Conservation (phyloP, 2,113 vertebrate species). For the Telmatochromis brachygnathus region DNA sequence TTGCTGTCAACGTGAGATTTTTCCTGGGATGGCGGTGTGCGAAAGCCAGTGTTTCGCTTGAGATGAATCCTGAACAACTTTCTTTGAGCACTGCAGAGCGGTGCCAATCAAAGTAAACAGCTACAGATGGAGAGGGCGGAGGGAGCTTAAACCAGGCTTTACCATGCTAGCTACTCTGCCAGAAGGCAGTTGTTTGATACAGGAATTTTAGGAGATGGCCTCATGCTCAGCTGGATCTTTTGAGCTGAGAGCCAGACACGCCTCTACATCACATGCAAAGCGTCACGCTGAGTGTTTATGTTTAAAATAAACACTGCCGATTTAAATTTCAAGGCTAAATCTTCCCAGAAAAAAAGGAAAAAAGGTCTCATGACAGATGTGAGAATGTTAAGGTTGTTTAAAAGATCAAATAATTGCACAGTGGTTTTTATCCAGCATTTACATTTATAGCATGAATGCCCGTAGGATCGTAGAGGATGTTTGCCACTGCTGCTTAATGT, state of each 20-base stretch:
- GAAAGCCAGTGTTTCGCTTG: background rate
- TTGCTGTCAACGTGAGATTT: slow-evolving; percentile 27
- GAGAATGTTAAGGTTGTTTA: background rate
- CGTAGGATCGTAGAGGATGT: background rate
- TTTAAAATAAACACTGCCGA: slow-evolving; percentile 20
- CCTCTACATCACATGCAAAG: slow-evolving; percentile 16
- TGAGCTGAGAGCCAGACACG: slow-evolving; percentile 5
- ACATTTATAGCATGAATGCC: background rate
- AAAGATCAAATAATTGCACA: background rate
- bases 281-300: background rate
- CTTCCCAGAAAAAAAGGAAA: background rate
- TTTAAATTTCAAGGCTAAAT: slow-evolving; percentile 7
- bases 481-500: background rate
- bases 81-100: slow-evolving; percentile 17
- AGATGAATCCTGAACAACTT: slow-evolving; percentile 12
- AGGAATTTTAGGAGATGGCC: slow-evolving; percentile 29
- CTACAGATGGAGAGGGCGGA: slow-evolving; percentile 44
- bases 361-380: background rate
- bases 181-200: slow-evolving; percentile 24
- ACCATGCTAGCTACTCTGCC: slow-evolving; percentile 10
- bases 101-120: slow-evolving; percentile 48
- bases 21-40: slow-evolving; percentile 4
- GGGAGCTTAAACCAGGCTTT: slow-evolving; percentile 26
- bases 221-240: slow-evolving; percentile 40
- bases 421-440: background rate